Evolutionary conservation across 2,888 invertebrate species (phyloP).

Genomic region (Uropetala carovei): DNA sequence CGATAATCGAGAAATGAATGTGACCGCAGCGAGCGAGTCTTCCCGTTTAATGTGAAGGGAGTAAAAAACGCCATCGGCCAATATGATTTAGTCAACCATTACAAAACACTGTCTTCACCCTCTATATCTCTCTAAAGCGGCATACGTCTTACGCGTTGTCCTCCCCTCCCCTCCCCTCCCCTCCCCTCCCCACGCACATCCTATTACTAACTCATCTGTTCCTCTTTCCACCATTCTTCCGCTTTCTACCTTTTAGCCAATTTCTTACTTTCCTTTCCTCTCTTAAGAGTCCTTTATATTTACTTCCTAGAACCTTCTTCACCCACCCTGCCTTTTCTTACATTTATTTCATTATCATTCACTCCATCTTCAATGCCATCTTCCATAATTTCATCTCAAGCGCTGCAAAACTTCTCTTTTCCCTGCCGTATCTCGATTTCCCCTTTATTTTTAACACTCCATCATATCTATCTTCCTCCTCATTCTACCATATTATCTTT

Average conservation of each 20-base stretch:
- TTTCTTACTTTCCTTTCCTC: neutral
- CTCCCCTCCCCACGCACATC: neutral
- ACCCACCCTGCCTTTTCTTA: neutral
- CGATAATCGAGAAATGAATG: conserved; percentile 36
- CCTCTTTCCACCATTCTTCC: no score
- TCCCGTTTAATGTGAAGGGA: no score
- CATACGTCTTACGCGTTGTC: neutral
- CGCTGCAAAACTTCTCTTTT: no score
- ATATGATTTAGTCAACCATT: neutral
- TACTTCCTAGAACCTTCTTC: neutral
- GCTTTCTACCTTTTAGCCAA: no score
- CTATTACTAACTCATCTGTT: neutral
- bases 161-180: neutral
- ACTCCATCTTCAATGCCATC: neutral
- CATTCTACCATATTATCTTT: neutral
- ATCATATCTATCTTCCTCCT: no score
- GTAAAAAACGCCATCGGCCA: neutral
- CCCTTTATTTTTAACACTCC: no score
- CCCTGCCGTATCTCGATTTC: neutral
- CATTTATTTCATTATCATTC: neutral
- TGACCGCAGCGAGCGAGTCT: neutral
- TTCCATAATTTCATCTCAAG: neutral
- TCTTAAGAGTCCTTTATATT: neutral
- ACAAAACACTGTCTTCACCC: neutral
- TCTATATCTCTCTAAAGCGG: neutral